Evolutionary conservation across 2,797 vertebrate species (phyloP).

Genomic region (Protonibea diacanthus): DNA sequence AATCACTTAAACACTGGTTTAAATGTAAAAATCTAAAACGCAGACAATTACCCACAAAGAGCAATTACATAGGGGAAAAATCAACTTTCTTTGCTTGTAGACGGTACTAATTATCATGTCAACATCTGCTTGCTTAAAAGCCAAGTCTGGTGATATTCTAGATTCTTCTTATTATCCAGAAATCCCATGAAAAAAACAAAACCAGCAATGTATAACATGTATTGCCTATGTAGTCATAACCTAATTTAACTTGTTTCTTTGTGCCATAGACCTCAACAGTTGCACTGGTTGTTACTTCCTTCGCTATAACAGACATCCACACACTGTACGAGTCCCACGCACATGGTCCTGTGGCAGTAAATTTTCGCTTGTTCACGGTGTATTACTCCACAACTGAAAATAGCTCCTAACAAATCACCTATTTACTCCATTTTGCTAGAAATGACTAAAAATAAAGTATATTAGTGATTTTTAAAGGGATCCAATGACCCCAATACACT

Average conservation of each 20-base stretch:
- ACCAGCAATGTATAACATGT: no score
- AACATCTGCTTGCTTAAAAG: neutral
- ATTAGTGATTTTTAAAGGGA: no score
- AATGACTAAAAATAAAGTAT: no score
- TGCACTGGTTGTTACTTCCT: neutral
- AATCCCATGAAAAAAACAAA: neutral
- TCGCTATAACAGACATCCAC: neutral
- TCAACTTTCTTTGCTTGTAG: neutral
- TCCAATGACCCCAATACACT: neutral
- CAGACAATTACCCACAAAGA: neutral
- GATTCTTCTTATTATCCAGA: neutral
- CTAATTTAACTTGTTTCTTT: neutral
- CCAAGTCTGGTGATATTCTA: neutral
- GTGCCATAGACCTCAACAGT: neutral
- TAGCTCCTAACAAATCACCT: neutral
- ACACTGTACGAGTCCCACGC: neutral
- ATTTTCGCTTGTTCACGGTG: neutral
- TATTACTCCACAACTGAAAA: neutral
- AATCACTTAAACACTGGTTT: neutral
- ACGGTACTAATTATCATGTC: neutral
- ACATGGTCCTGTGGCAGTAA: neutral
- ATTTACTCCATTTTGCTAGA: neutral
- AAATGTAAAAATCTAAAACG: neutral
- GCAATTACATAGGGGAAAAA: neutral
- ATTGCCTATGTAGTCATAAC: neutral